These are phyloP conservation scores for Eristalis intricaria DNA, from an alignment of 2,888 invertebrate genomes.

Conservation along the genomic window DNA sequence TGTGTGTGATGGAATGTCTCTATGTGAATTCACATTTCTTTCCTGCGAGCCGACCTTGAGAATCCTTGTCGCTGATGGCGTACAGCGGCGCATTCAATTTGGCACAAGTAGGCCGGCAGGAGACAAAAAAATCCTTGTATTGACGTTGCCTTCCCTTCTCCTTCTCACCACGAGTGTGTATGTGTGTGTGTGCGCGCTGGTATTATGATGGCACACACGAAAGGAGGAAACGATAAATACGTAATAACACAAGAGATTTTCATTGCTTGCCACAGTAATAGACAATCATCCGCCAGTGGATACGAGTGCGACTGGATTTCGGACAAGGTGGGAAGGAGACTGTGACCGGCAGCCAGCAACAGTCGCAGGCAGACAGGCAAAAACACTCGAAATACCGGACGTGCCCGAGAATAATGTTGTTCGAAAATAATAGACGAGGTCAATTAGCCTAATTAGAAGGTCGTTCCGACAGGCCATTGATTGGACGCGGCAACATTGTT, in stretches of 20 bases:
- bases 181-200: too few species aligned
- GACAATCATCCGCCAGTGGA: not conserved
- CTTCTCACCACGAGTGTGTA: not conserved
- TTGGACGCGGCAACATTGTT: slow-evolving; percentile 11
- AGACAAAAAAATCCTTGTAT: slow-evolving; percentile 5
- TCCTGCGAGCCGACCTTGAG: not conserved
- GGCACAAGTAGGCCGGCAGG: slow-evolving; percentile 7
- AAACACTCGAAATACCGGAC: not conserved
- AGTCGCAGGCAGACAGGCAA: not conserved
- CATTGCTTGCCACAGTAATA: slow-evolving; percentile 3
- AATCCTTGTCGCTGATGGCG: slow-evolving; percentile 22
- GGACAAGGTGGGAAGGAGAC: not conserved
- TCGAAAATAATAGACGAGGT: slow-evolving; percentile 5
- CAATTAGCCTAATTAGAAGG: slow-evolving; percentile 31
- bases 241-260: slow-evolving; percentile 11
- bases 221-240: slow-evolving; percentile 8
- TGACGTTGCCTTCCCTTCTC: not conserved
- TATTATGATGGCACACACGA: slow-evolving; percentile 1
- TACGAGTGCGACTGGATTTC: not conserved
- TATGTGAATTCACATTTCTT: slow-evolving; percentile 5
- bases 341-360: not conserved
- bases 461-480: slow-evolving; percentile 3
- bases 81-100: slow-evolving; percentile 13
- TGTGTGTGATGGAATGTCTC: not conserved
- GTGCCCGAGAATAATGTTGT: slow-evolving; percentile 1